phyloP scores from a whole-genome alignment of 2,797 vertebrate species.

The Petrocephalus sullivani region DNA sequence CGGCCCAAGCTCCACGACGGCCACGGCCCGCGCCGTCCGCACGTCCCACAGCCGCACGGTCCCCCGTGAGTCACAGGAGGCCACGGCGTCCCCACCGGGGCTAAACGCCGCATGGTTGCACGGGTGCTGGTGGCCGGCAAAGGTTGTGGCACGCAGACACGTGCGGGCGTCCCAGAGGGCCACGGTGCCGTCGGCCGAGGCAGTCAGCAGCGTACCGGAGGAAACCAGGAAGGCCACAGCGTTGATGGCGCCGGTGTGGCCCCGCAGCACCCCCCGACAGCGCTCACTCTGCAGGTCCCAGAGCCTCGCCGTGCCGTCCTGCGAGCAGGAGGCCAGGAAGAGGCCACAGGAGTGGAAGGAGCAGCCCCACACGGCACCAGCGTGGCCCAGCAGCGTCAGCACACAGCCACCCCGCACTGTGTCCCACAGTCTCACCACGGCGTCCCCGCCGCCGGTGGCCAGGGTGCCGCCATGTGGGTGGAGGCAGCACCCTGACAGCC shows the following conservation, averaged over 20 bases:
- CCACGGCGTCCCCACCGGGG: constrained; percentile 53
- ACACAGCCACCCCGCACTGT: constrained; percentile 49
- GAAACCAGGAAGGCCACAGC: constrained; percentile 69
- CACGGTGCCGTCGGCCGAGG: constrained; percentile 50
- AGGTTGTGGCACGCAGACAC: constrained; percentile 53
- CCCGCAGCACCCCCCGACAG: constrained; percentile 63
- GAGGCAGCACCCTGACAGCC: constrained; percentile 76
- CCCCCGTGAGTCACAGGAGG: constrained; percentile 69
- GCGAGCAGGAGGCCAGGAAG: constrained; percentile 76
- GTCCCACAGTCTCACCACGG: constrained; percentile 63
- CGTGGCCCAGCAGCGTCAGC: constrained; percentile 60
- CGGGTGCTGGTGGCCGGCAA: constrained; percentile 69
- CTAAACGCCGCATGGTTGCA: constrained; percentile 66
- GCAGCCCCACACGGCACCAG: constrained; percentile 53
- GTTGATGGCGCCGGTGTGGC: constrained; percentile 72
- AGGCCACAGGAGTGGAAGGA: constrained; percentile 67
- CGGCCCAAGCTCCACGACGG: constrained; percentile 62
- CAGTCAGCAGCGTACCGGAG: constrained; percentile 55
- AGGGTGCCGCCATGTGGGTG: constrained; percentile 69
- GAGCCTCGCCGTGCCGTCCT: constrained; percentile 66
- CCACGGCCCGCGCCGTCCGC: constrained; percentile 39
- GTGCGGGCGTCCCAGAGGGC: constrained; percentile 61
- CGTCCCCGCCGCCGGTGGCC: constrained; percentile 65
- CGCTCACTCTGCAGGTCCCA: constrained; percentile 74
- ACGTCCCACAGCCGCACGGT: constrained; percentile 73